Evolutionary conservation across 2,888 invertebrate genomes (phyloP).

Genomic region (Agrilus cyanescens): DNA sequence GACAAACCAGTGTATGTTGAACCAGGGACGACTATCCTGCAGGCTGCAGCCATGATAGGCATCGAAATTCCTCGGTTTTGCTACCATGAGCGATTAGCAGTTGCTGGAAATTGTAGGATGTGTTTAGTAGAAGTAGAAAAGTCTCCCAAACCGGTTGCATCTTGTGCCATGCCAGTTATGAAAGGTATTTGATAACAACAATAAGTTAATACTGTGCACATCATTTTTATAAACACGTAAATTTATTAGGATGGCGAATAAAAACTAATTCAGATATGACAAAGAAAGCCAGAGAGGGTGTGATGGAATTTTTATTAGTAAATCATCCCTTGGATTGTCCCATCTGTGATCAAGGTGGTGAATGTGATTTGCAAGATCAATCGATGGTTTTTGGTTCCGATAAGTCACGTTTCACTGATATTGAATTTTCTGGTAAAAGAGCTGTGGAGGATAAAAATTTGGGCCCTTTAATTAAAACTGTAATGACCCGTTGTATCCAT

Average conservation of each 20-base stretch:
- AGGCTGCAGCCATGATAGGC: constrained; percentile 91
- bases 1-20: constrained; percentile 88
- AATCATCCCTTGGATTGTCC: constrained; percentile 99
- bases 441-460: constrained; percentile 99
- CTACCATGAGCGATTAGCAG: constrained; percentile 95
- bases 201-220: not conserved
- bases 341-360: constrained; percentile 97
- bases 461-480: constrained; percentile 94
- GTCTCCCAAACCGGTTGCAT: constrained; percentile 94
- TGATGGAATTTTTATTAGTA: constrained; percentile 97
- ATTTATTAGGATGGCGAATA: constrained; percentile 66
- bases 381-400: constrained; percentile 98
- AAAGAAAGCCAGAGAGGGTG: constrained; percentile 61
- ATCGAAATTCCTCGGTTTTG: constrained; percentile 99
- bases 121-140: constrained; percentile 99
- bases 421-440: constrained; percentile 80
- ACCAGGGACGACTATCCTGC: constrained; percentile 91
- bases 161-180: constrained; percentile 99
- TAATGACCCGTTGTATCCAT: constrained; percentile 99
- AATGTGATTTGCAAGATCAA: constrained; percentile 93
- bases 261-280: constrained; percentile 94
- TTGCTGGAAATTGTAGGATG: constrained; percentile 99
- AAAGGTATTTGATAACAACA: constrained; percentile 46
- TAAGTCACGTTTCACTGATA: constrained; percentile 86
- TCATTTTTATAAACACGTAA: constrained; percentile 1